Evolutionary conservation across 2,888 invertebrate genomes (phyloP), one percentile per base, ranked within the genome.

Genomic region (Aleiodes testaceus): DNA sequence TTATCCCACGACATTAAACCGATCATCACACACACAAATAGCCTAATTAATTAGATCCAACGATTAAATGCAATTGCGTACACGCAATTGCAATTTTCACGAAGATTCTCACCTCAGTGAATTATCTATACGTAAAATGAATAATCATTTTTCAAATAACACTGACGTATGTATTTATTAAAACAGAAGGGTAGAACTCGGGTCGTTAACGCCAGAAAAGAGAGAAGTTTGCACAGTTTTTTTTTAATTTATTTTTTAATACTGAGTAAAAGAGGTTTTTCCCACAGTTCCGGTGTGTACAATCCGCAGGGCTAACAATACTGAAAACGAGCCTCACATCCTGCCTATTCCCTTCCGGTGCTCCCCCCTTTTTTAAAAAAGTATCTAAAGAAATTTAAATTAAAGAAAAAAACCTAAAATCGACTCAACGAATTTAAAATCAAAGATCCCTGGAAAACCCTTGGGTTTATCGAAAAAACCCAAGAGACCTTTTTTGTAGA

Each of bases 221-320:
- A 70, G 47, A 65, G 36, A 36, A 11, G 49, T 49, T 49, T 16
- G 16, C 14, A 16, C 49, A 49, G 49, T 16, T 26, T 26, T 26
- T 26, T 26, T 26, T 26, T n/a, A n/a, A n/a, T 26, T 26, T 5
- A 3, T 12, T 5, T 14, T 16, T 49, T 14, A 49, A 36, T 36
- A 36, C 36, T 52, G 50, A 69, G 63, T 52, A 44, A 30, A 53
- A 45, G 26, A 26, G 81, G 80, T 82, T 81, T 83, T 83, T 83
- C 83, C 82, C 83, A 83, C 83, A 83, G 80, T 83, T 83, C 83
- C 83, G 82, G 83, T 81, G 69, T 68, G 55, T 45, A 68, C 36
- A 36, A 36, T 36, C 36, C 47, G 45, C 6, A 36, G 9, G 9
- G 61, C 67, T 70, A 73, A 82, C 81, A 83, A 82, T 82, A 73